Percentiles rank a stretch among this genome's conserved stretches.
These are phyloP conservation scores for Bombylius major DNA, from an alignment of 2,888 invertebrate genomes.

Conservation along the genomic window DNA sequence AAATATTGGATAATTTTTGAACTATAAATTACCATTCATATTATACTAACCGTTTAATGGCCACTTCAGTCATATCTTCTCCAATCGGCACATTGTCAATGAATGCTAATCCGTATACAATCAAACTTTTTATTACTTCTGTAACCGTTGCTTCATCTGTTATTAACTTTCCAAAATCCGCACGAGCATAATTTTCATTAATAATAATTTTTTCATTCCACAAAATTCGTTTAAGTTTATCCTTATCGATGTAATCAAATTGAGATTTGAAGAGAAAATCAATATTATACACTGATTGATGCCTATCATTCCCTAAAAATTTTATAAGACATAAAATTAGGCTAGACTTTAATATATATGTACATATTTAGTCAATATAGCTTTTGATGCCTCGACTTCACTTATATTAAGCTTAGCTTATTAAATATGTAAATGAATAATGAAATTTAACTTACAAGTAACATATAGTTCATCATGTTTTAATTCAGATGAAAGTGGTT, in stretches of 20 bases:
- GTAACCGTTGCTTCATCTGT: constrained; percentile 36
- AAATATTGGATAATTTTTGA: no score
- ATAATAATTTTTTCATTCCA: constrained; percentile 40
- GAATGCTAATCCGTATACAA: constrained; percentile 32
- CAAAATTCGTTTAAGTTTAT: constrained; percentile 28
- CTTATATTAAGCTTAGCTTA: neutral
- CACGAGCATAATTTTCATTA: constrained; percentile 31
- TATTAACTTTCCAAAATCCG: constrained; percentile 40
- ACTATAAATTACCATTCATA: no score
- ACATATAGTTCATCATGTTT: constrained; percentile 34
- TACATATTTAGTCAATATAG: no score
- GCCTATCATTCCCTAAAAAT: constrained; percentile 44
- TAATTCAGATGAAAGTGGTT: constrained; percentile 28
- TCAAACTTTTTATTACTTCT: constrained; percentile 36
- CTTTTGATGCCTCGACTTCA: no score
- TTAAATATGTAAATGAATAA: constrained; percentile 11
- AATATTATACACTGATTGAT: constrained; percentile 40
- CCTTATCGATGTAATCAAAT: neutral
- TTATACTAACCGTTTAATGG: constrained; percentile 28
- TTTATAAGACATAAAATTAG: neutral
- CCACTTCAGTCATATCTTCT: constrained; percentile 36
- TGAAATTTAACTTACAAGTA: constrained; percentile 39
- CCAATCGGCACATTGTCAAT: constrained; percentile 31
- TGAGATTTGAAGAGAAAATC: constrained; percentile 36
- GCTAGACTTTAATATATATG: no score